phyloP scores from a whole-genome alignment of 2,888 invertebrate genomes.

The Orthosia incerta region DNA sequence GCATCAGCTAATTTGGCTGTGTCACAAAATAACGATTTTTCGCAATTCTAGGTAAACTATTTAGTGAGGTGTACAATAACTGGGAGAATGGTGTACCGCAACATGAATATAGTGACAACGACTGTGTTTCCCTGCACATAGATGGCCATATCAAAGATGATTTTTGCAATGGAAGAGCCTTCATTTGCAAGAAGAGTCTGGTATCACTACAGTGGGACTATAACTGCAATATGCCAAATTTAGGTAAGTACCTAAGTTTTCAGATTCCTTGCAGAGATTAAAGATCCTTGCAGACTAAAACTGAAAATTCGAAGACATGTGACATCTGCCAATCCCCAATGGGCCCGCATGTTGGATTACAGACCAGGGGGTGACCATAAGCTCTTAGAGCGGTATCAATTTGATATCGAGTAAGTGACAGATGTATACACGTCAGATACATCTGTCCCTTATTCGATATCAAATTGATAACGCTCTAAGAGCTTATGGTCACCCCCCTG shows the following conservation, averaged over 20 bases:
- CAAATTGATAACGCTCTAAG: too few species aligned
- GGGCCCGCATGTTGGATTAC: too few species aligned
- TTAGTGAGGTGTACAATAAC: neutral
- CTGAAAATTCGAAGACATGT: neutral
- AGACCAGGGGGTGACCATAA: too few species aligned
- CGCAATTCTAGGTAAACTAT: neutral
- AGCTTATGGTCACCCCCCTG: too few species aligned
- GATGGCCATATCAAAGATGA: neutral
- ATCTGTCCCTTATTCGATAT: too few species aligned
- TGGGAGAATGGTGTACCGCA: neutral
- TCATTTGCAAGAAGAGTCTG: constrained; percentile 1
- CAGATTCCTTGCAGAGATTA: too few species aligned
- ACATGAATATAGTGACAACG: too few species aligned
- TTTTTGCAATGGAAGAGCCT: neutral
- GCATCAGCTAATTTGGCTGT: neutral
- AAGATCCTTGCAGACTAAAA: neutral
- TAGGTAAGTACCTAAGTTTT: neutral
- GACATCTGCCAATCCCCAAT: too few species aligned
- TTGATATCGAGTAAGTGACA: too few species aligned
- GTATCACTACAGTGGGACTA: neutral
- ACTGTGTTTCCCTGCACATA: neutral
- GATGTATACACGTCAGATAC: too few species aligned
- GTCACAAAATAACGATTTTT: neutral
- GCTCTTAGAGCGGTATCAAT: too few species aligned
- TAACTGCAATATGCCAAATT: neutral